Percentiles rank a stretch among this genome's conserved stretches.
These are phyloP conservation scores for Pavo muticus DNA, from an alignment of 2,113 vertebrate species.

Conservation along the genomic window DNA sequence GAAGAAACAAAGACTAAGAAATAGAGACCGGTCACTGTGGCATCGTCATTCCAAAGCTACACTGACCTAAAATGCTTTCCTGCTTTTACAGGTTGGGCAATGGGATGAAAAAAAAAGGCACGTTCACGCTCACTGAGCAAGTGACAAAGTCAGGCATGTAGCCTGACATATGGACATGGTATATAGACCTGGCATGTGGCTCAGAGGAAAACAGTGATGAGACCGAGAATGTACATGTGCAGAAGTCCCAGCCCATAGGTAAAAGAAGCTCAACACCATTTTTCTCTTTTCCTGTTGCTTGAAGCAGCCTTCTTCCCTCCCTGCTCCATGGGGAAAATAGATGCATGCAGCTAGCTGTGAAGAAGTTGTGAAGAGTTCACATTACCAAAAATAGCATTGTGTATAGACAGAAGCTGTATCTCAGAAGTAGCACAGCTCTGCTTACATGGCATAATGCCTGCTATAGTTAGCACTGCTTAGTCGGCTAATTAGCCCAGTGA, in stretches of 20 bases:
- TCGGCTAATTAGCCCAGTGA: neutral
- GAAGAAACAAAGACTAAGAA: neutral
- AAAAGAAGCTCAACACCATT: neutral
- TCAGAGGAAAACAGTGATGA: neutral
- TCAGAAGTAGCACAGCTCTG: constrained; percentile 10
- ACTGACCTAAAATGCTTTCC: neutral
- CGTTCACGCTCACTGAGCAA: neutral
- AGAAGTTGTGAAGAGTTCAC: constrained; percentile 19
- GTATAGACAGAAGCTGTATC: constrained; percentile 22
- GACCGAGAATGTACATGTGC: neutral
- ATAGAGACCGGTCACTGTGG: neutral
- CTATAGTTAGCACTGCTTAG: constrained; percentile 48
- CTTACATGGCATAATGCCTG: constrained; percentile 13
- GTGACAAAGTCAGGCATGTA: neutral
- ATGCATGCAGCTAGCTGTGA: neutral
- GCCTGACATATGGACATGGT: neutral
- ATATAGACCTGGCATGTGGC: neutral
- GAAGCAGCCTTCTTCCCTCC: neutral
- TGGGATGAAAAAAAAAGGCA: neutral
- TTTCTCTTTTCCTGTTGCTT: neutral
- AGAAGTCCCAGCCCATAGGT: neutral
- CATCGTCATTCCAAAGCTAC: neutral
- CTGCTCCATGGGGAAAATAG: neutral
- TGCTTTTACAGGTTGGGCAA: neutral
- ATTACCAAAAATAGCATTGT: constrained; percentile 17